Conservation (phyloP, 1,140 invertebrate species). For the Temnothorax longispinosus region DNA sequence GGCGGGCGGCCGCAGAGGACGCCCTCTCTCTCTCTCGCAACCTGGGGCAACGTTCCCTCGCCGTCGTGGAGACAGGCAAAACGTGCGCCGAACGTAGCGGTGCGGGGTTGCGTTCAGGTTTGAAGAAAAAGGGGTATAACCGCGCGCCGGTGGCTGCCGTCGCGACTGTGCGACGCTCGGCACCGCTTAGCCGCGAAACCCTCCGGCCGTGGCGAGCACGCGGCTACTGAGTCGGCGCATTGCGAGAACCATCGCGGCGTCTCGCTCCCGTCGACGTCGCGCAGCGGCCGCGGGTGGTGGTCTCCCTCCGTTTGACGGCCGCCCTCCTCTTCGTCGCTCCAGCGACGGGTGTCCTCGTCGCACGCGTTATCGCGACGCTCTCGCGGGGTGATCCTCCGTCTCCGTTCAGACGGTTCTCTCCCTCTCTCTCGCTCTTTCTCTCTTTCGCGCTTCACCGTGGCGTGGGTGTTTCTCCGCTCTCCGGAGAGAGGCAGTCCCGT, state of each 20-base stretch:
- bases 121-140: constrained; percentile 79
- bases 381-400: constrained; percentile 42
- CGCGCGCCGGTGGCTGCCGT: constrained; percentile 85
- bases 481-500: constrained; percentile 50
- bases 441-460: constrained; percentile 57
- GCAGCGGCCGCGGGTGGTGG: constrained; percentile 12
- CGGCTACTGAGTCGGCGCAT: constrained; percentile 85
- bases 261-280: constrained; percentile 43
- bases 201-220: constrained; percentile 82
- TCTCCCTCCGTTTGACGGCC: constrained; percentile 48
- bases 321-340: constrained; percentile 37
- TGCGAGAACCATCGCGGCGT: constrained; percentile 55
- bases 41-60: constrained; percentile 56
- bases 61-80: constrained; percentile 68
- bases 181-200: constrained; percentile 82
- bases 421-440: constrained; percentile 47
- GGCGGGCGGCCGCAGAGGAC: constrained; percentile 57
- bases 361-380: constrained; percentile 39
- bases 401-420: constrained; percentile 13
- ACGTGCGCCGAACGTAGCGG: constrained; percentile 74
- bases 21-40: constrained; percentile 64
- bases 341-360: constrained; percentile 16
- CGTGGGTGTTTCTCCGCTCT: constrained; percentile 53
- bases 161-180: constrained; percentile 84
- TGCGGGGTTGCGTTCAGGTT: constrained; percentile 74